Evolutionary conservation across 1,140 invertebrate species (phyloP).

Genomic region (Brachionus koreanus): DNA sequence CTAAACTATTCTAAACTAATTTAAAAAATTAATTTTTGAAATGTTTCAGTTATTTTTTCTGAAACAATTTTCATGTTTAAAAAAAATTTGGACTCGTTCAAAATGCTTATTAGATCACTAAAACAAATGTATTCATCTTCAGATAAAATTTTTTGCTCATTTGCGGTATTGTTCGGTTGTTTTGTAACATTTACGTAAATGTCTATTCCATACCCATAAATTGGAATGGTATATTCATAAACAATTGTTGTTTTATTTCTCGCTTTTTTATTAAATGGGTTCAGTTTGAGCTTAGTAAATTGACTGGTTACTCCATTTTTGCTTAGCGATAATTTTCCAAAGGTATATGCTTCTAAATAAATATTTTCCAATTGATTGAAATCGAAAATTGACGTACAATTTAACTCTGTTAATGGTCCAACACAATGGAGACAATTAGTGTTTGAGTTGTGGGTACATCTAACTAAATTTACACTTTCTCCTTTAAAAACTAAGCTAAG

Average conservation of each 20-base stretch:
- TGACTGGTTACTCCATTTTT: background rate
- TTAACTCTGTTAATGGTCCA: background rate
- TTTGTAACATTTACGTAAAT: background rate
- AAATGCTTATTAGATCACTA: background rate
- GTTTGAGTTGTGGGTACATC: background rate
- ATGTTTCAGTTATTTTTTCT: background rate
- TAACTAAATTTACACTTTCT: background rate
- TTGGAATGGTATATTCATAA: background rate
- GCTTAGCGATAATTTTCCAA: background rate
- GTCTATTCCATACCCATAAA: slow-evolving; percentile 6
- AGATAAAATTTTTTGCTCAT: background rate
- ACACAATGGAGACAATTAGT: background rate
- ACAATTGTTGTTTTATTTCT: background rate
- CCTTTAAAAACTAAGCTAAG: background rate
- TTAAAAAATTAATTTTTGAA: slow-evolving; percentile 6
- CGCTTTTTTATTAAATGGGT: background rate
- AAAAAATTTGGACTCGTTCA: slow-evolving; percentile 21
- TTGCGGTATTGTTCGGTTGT: background rate
- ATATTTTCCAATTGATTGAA: background rate
- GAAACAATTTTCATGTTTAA: background rate
- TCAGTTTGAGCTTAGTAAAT: background rate
- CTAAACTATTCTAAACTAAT: too few species aligned
- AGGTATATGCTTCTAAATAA: background rate
- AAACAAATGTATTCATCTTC: background rate
- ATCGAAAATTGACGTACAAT: background rate